Percentiles rank a stretch among this genome's conserved stretches.
These are phyloP conservation scores for Aleadryas rufinucha DNA, from an alignment of 2,113 vertebrate species.

Conservation along the genomic window DNA sequence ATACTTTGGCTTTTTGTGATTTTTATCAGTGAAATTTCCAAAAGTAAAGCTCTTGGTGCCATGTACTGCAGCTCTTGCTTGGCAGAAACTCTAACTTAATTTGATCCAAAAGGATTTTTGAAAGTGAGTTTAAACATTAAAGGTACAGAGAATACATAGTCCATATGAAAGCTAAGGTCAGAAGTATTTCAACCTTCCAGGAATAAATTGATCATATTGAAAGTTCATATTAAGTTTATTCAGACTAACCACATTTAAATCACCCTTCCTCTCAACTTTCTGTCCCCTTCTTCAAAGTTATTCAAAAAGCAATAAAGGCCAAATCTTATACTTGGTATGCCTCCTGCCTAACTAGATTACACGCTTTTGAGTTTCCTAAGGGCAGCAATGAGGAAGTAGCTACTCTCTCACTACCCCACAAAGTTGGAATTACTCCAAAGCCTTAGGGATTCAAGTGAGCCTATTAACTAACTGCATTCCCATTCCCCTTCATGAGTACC, in stretches of 20 bases:
- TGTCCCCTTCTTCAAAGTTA: not conserved
- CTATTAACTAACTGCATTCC: not conserved
- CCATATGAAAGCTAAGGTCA: not conserved
- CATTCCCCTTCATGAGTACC: not conserved
- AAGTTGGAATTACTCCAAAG: conserved; percentile 18
- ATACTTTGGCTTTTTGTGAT: not conserved
- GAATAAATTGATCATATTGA: not conserved
- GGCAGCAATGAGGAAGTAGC: conserved; percentile 14
- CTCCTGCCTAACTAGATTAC: conserved; percentile 1
- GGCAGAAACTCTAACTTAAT: not conserved
- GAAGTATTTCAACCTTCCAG: not conserved
- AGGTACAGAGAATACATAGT: not conserved
- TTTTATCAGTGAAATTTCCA: not conserved
- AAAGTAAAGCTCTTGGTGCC: not conserved
- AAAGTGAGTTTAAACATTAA: not conserved
- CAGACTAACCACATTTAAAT: not conserved
- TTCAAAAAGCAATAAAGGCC: not conserved
- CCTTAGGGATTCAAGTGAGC: not conserved
- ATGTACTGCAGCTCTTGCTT: not conserved
- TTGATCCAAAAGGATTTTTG: not conserved
- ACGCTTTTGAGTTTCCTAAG: not conserved
- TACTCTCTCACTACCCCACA: not conserved
- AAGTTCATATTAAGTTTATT: not conserved
- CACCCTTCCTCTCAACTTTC: not conserved
- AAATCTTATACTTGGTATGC: not conserved